Evolutionary conservation across 1,140 invertebrate genomes (phyloP).

Genomic region (Zaprionus camerounensis): DNA sequence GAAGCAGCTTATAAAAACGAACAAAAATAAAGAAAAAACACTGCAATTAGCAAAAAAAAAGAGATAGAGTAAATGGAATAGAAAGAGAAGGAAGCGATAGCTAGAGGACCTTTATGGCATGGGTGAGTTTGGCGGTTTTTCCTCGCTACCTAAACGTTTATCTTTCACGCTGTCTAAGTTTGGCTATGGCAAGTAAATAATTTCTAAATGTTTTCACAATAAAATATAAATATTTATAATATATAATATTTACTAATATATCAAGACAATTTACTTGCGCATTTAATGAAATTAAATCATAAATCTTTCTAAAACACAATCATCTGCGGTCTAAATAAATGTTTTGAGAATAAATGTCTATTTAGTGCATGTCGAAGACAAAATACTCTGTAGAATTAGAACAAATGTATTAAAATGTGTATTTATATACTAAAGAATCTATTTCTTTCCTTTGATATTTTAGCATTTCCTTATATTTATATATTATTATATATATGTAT

Average conservation of each 20-base stretch:
- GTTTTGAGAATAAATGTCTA: background rate
- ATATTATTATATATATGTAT: no score
- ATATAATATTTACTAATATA: background rate
- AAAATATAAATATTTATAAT: background rate
- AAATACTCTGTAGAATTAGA: background rate
- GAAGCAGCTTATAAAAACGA: slow-evolving; percentile 20
- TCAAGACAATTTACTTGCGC: background rate
- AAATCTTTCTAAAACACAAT: background rate
- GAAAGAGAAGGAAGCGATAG: background rate
- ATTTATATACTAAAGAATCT: background rate
- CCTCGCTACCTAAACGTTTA: background rate
- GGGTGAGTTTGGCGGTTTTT: background rate
- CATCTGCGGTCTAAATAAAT: background rate
- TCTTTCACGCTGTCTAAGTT: background rate
- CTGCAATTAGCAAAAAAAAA: slow-evolving; percentile 57
- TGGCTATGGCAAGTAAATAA: background rate
- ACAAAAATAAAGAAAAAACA: slow-evolving; percentile 26
- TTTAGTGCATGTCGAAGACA: background rate
- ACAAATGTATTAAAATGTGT: no score
- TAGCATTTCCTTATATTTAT: no score
- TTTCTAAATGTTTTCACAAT: background rate
- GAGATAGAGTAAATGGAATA: background rate
- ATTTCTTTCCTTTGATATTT: background rate
- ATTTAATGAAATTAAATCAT: background rate
- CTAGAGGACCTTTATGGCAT: background rate